These are phyloP conservation scores for Micronycteris hirsuta DNA, from an alignment of 2,113 vertebrate genomes.

Conservation along the genomic window DNA sequence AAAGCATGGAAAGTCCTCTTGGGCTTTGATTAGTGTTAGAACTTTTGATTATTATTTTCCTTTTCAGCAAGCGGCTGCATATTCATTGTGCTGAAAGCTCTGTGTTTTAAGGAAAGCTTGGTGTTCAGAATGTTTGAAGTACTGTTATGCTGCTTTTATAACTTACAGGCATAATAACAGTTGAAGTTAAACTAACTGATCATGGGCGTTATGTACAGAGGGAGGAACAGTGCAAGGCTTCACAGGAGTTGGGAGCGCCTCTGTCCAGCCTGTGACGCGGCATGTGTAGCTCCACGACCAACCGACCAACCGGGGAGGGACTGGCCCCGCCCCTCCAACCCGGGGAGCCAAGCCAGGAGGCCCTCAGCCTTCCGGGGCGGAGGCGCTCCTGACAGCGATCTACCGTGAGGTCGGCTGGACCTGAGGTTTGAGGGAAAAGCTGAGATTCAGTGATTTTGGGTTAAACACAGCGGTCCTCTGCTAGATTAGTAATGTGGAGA, in stretches of 20 bases:
- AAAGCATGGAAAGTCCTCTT: background rate
- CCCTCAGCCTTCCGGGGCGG: background rate
- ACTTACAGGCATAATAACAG: background rate
- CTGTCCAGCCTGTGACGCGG: background rate
- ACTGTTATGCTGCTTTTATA: background rate
- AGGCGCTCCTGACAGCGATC: background rate
- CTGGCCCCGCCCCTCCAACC: background rate
- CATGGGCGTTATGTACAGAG: background rate
- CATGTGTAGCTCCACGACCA: background rate
- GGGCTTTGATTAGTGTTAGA: background rate
- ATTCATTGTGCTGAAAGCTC: background rate
- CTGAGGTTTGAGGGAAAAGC: background rate
- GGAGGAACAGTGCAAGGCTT: background rate
- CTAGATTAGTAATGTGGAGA: background rate
- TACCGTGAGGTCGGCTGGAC: background rate
- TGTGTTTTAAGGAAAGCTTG: background rate
- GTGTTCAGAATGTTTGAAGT: background rate
- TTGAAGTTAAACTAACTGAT: background rate
- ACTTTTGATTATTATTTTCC: background rate
- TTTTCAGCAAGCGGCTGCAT: background rate
- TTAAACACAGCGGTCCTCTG: background rate
- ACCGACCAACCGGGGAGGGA: background rate
- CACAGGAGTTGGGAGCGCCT: background rate
- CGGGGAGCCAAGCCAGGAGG: no score
- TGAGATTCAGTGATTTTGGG: background rate